Conservation (phyloP, 2,113 vertebrate species). For the Urocynchramus pylzowi region DNA sequence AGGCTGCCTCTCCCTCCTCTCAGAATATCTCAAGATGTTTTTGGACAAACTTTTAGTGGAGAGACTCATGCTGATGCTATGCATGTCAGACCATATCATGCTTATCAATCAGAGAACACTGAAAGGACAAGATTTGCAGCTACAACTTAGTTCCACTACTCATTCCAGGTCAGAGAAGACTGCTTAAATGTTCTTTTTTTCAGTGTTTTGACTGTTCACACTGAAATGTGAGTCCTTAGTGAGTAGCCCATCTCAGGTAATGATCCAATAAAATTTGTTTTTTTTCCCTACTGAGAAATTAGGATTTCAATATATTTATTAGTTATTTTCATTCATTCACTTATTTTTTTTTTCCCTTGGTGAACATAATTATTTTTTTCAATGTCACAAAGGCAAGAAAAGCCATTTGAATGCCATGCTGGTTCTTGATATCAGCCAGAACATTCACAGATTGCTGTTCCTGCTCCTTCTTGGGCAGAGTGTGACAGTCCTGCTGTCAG, state of each 20-base stretch:
- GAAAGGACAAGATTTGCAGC: not conserved
- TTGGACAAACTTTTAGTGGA: not conserved
- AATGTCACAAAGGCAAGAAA: not conserved
- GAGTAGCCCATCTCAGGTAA: not conserved
- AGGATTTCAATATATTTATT: not conserved
- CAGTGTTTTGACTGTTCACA: not conserved
- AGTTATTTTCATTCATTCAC: not conserved
- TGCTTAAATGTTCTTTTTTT: not conserved
- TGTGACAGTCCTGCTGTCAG: not conserved
- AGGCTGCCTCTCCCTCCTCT: not conserved
- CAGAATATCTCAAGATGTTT: not conserved
- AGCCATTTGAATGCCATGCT: not conserved
- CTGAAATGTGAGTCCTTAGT: not conserved
- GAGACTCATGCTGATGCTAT: not conserved
- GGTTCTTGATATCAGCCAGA: not conserved
- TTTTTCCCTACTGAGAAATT: not conserved
- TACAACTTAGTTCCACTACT: not conserved
- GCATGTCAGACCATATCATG: not conserved
- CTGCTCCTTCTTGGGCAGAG: not conserved
- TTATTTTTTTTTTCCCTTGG: not conserved
- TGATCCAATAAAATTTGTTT: not conserved
- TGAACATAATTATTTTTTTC: not conserved
- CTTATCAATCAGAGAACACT: not conserved
- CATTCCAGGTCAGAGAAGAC: not conserved
- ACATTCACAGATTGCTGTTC: not conserved